Percentiles rank a stretch among this genome's conserved stretches.
Evolutionary conservation across 2,888 invertebrate genomes (phyloP).

Genomic region (Sinohyriopsis cumingii): DNA sequence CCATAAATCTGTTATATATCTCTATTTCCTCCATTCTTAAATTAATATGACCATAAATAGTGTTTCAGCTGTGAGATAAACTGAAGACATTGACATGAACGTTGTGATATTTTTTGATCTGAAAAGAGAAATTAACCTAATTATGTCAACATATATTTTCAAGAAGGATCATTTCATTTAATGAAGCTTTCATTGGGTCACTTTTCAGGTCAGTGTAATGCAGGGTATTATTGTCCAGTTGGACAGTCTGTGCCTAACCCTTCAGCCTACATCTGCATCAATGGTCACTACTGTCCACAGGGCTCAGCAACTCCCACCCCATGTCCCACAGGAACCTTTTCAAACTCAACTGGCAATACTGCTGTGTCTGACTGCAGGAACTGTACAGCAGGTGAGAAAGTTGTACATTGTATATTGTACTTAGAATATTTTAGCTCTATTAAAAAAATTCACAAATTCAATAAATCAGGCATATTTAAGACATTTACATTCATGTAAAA

Average conservation of each 20-base stretch:
- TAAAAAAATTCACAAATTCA: background rate
- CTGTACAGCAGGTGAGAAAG: constrained; percentile 63
- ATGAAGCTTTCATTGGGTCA: background rate
- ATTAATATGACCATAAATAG: too few relatives aligned
- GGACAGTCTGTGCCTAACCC: constrained; percentile 58
- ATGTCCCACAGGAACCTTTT: constrained; percentile 67
- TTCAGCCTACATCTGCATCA: constrained; percentile 47
- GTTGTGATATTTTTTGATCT: too few relatives aligned
- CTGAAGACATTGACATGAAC: too few relatives aligned
- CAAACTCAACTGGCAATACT: constrained; percentile 62
- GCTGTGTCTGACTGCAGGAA: constrained; percentile 60
- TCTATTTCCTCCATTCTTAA: too few relatives aligned
- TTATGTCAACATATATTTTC: too few relatives aligned
- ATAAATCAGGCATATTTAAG: too few relatives aligned
- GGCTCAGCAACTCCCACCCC: constrained; percentile 56
- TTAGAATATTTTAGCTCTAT: background rate
- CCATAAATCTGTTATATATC: too few relatives aligned
- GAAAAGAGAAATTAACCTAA: too few relatives aligned
- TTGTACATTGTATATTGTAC: background rate
- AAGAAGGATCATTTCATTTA: too few relatives aligned
- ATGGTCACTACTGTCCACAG: constrained; percentile 63
- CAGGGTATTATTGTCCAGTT: constrained; percentile 65
- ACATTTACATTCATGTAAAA: too few relatives aligned
- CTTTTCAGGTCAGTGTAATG: constrained; percentile 54
- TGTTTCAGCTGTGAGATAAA: too few relatives aligned